Percentiles rank a stretch among this genome's conserved stretches.
phyloP scores from a whole-genome alignment of 1,140 invertebrate species.

The Ooceraea biroi region DNA sequence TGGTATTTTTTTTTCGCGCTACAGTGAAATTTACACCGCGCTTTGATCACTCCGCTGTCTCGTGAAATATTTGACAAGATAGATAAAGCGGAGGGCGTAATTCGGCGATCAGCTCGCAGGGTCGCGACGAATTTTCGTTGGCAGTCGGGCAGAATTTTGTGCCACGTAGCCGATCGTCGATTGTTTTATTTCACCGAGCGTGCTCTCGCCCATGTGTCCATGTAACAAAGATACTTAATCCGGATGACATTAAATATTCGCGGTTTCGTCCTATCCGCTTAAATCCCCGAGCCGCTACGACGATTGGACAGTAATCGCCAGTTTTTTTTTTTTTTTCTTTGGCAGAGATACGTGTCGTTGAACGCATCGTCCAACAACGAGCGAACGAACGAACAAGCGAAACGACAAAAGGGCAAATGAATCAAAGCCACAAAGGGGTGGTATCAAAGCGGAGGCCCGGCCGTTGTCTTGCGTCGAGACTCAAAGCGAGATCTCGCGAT shows the following conservation, averaged over 20 bases:
- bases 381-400: too few relatives aligned
- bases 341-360: constrained; percentile 1
- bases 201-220: constrained; percentile 13
- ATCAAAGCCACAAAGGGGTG: constrained; percentile 36
- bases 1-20: too few relatives aligned
- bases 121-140: neutral
- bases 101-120: constrained; percentile 1
- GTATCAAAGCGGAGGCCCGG: constrained; percentile 11
- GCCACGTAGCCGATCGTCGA: neutral
- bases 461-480: constrained; percentile 18
- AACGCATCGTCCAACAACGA: neutral
- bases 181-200: constrained; percentile 33
- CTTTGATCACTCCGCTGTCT: constrained; percentile 4
- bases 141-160: too few relatives aligned
- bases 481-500: constrained; percentile 62
- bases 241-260: constrained; percentile 1
- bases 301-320: neutral
- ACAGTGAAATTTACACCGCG: neutral
- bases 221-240: neutral
- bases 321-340: neutral
- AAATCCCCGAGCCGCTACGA: neutral
- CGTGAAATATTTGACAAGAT: constrained; percentile 24
- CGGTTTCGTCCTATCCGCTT: constrained; percentile 4
- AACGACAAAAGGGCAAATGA: constrained; percentile 7
- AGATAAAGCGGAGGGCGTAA: neutral